A percentile compares a stretch with the other conserved stretches of the same genome.
Conservation (phyloP, 1,140 invertebrate genomes). For the Drosophila ironensis region DNA sequence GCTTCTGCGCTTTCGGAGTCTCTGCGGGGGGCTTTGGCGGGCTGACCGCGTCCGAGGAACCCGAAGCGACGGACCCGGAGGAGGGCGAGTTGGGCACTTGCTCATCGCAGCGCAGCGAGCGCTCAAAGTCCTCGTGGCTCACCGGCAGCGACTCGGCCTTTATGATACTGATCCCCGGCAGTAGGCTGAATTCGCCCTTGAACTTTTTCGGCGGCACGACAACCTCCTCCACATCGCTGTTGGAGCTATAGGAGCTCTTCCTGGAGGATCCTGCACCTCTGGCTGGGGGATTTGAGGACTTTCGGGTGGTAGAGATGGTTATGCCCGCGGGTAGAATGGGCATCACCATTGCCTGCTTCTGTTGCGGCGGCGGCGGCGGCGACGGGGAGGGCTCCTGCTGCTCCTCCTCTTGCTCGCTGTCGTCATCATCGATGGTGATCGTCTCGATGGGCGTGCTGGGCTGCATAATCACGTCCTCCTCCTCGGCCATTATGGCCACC, state of each 20-base stretch:
- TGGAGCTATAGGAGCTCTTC: constrained; percentile 22
- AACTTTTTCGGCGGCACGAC: not conserved
- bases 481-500: constrained; percentile 68
- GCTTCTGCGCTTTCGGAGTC: too few relatives aligned
- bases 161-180: constrained; percentile 43
- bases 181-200: constrained; percentile 2
- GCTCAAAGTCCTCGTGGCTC: constrained; percentile 62
- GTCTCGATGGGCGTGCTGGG: constrained; percentile 50
- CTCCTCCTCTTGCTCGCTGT: constrained; percentile 29
- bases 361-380: not conserved
- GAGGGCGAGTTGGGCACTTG: constrained; percentile 19
- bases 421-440: constrained; percentile 66
- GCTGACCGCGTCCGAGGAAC: not conserved
- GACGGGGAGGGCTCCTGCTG: too few relatives aligned
- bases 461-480: constrained; percentile 52
- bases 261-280: constrained; percentile 20
- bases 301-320: constrained; percentile 10
- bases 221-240: constrained; percentile 55
- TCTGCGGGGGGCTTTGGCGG: constrained; percentile 1
- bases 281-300: not conserved
- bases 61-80: not conserved
- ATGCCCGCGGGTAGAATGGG: constrained; percentile 25
- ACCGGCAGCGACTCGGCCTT: constrained; percentile 50
- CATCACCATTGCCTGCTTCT: constrained; percentile 6
- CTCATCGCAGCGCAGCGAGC: constrained; percentile 64